Evolutionary conservation across 2,888 invertebrate species (phyloP).

Genomic region (Drosophila testacea): DNA sequence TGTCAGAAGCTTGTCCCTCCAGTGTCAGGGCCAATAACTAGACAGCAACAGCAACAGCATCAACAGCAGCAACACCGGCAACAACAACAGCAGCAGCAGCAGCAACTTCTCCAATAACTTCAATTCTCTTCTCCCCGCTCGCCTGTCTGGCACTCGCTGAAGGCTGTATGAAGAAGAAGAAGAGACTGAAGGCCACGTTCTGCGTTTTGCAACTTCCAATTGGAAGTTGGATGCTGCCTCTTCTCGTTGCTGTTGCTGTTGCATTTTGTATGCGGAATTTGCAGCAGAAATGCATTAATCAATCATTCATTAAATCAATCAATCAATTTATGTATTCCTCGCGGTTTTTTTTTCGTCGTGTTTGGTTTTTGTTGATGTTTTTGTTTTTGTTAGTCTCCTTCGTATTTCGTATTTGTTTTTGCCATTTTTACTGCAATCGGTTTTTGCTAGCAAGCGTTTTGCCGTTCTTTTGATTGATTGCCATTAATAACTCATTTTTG

Average conservation of each 20-base stretch:
- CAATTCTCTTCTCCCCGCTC: slow-evolving; percentile 56
- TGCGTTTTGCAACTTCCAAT: slow-evolving; percentile 48
- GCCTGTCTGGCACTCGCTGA: slow-evolving; percentile 73
- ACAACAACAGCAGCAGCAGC: slow-evolving; percentile 14
- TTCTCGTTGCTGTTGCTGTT: slow-evolving; percentile 40
- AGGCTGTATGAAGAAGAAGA: slow-evolving; percentile 43
- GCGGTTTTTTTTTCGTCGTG: slow-evolving; percentile 34
- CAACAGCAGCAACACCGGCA: slow-evolving; percentile 23
- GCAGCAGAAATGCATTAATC: slow-evolving; percentile 82
- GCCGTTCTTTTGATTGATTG: slow-evolving; percentile 73
- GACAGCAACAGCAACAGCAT: slow-evolving; percentile 31
- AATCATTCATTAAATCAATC: slow-evolving; percentile 83
- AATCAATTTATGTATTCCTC: slow-evolving; percentile 75
- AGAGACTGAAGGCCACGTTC: slow-evolving; percentile 69
- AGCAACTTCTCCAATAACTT: slow-evolving; percentile 16
- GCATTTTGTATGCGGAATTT: slow-evolving; percentile 80
- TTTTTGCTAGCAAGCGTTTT: slow-evolving; percentile 37
- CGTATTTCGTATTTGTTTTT: slow-evolving; percentile 43
- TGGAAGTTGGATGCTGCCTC: slow-evolving; percentile 19
- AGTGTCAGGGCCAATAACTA: slow-evolving; percentile 64
- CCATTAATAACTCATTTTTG: slow-evolving; percentile 78
- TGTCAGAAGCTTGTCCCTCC: slow-evolving; percentile 28
- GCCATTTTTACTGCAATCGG: slow-evolving; percentile 47
- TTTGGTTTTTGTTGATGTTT: slow-evolving; percentile 15
- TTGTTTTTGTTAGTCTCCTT: slow-evolving; percentile 11